These are phyloP conservation scores for Bombus sylvicola DNA, from an alignment of 1,140 invertebrate genomes.

Conservation along the genomic window DNA sequence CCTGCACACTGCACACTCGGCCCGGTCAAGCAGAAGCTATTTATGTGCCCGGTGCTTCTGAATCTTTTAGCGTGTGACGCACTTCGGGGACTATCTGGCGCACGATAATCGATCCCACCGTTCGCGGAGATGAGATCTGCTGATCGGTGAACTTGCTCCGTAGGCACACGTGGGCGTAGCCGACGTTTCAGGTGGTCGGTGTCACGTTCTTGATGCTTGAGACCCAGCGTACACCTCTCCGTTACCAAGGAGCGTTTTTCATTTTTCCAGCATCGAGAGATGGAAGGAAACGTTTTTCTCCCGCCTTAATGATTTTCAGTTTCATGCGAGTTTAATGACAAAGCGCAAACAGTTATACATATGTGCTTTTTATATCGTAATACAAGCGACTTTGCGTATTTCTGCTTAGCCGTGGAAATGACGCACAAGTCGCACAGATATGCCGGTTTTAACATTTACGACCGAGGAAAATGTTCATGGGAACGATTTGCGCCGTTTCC, in stretches of 20 bases:
- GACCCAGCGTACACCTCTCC: no score
- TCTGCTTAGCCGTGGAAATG: background rate
- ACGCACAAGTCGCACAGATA: background rate
- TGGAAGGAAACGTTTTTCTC: background rate
- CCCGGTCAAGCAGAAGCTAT: constrained; percentile 19
- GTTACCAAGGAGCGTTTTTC: background rate
- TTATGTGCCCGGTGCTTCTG: constrained; percentile 35
- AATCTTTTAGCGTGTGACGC: constrained; percentile 50
- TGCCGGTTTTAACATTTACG: background rate
- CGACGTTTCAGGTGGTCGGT: background rate
- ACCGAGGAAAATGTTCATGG: background rate
- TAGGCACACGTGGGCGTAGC: background rate
- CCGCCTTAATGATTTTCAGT: background rate
- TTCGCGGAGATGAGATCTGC: background rate
- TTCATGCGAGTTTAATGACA: constrained; percentile 18
- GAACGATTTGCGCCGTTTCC: background rate
- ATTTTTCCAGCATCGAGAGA: background rate
- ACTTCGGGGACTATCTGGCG: constrained; percentile 24
- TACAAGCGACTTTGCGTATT: background rate
- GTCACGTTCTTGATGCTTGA: background rate
- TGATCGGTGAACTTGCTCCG: background rate
- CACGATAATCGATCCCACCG: constrained; percentile 32
- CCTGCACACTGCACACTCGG: background rate
- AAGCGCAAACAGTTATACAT: background rate
- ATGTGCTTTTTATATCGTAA: background rate